Percentiles rank a stretch among this genome's conserved stretches.
Evolutionary conservation across 1,140 invertebrate genomes (phyloP).

Genomic region (Druon quercuslanigerum): DNA sequence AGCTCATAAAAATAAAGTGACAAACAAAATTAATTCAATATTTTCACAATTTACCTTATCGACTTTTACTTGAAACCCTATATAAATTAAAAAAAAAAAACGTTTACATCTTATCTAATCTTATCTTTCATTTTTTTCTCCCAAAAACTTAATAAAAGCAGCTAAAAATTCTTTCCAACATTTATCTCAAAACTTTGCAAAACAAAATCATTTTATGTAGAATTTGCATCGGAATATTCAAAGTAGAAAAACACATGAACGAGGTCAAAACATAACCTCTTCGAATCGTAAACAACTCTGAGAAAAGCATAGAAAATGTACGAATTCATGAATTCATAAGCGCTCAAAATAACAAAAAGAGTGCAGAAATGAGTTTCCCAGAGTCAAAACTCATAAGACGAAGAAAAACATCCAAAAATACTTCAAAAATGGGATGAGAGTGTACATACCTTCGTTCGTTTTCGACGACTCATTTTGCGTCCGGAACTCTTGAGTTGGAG

Average conservation of each 20-base stretch:
- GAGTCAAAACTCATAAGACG: neutral
- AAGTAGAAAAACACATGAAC: conserved; percentile 23
- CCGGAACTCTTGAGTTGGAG: neutral
- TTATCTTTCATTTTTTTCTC: too few species aligned
- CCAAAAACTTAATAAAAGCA: too few species aligned
- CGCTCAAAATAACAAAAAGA: neutral
- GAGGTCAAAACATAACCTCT: conserved; percentile 29
- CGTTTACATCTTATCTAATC: too few species aligned
- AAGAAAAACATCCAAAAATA: conserved; percentile 17
- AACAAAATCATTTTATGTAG: conserved; percentile 7
- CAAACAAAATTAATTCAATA: conserved; percentile 11
- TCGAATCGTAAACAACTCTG: conserved; percentile 26
- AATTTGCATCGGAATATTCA: conserved; percentile 2
- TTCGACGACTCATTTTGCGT: conserved; percentile 80
- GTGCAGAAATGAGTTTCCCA: neutral
- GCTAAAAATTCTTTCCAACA: too few species aligned
- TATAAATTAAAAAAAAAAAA: neutral
- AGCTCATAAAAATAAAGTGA: too few species aligned
- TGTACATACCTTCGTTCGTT: conserved; percentile 78
- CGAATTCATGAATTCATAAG: conserved; percentile 36
- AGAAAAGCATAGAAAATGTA: neutral
- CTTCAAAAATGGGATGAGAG: conserved; percentile 34
- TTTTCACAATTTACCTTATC: too few species aligned
- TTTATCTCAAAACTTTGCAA: neutral
- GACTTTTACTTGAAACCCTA: conserved; percentile 34